Evolutionary conservation across 2,797 vertebrate species (phyloP), one percentile per base, ranked within the genome.

Genomic region (Furcifer pardalis): DNA sequence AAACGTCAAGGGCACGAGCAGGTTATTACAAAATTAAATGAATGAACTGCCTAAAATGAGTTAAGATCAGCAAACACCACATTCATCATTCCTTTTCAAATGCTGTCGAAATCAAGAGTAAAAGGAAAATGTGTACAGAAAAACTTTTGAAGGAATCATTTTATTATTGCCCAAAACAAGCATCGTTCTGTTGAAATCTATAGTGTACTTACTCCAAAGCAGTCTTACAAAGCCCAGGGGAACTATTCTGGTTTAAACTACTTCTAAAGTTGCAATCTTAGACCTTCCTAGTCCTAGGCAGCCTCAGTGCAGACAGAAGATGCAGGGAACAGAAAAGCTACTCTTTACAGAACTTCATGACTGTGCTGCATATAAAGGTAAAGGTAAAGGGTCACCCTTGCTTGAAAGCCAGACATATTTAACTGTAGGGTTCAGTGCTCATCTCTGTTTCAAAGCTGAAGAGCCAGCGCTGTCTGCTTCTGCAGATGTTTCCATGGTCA

Each of bases 1-100:
- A 89, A 94, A 92, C 0, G 69, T 89, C 91, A 93, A 90, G 92
- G 89, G 82, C 91, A 92, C 5, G 7, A 94, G 86, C 83, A 90
- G 77, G 92, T 92, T 87, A 85, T 92, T 93, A 92, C 84, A 90
- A 84, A 0, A 56, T 69, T 87, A 89, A 91, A 92, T 79, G 81
- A 87, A 91, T 88, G 69, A 76, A 1, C 81, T 92, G 62, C 62
- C 87, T 88, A 82, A 88, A 52, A 2, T 25, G 32, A 84, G 13
- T 83, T 86, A 65, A 23, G 1, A 77, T 68, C 46, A 72, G 60
- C 0, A 0, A 5, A 1, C 0, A 0, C 59, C 17, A 87, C 32
- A 7, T 65, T 88, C 79, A 84, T 44, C 23, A 40, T 1, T 88
- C 49, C 17, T 84, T 73, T 85, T 80, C 9, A 2, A 79, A 86